Evolutionary conservation across 2,888 invertebrate species (phyloP), one percentile per base, ranked within the genome.

Genomic region (Melieria crassipennis): DNA sequence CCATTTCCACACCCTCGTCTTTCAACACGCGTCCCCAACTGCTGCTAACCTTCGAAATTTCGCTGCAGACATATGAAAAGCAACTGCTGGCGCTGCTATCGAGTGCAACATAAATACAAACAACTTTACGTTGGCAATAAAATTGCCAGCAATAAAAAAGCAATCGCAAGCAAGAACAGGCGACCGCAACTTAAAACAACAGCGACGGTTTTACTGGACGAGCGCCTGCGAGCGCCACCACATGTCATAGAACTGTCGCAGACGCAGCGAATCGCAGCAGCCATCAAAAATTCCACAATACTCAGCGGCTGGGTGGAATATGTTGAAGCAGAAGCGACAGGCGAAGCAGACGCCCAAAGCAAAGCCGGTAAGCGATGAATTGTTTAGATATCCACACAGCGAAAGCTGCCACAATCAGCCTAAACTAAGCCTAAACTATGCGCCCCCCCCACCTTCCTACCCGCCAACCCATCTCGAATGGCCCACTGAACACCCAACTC

Each of bases 261-360:
- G 45, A n/a, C 42, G 62, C 10, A 62, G 11, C 11, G 42, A 46
- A 42, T 30, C 45, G 58, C 66, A 57, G 1, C 10, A 68, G 68
- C 69, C 42, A 70, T 69, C 71, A 63, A 77, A 78, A 77, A 78
- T 77, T 77, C 75, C 77, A 75, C 77, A 75, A 73, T 78, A 76
- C 75, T 74, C 77, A 80, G 81, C 62, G 67, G 77, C 78, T 77
- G 76, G 78, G 80, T 79, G 85, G 84, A 85, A 83, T 82, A 85
- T 85, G 85, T 85, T 85, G 84, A 85, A 84, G 81, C 84, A 81
- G 79, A 85, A 85, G 82, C 85, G 84, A 75, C 84, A 84, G 79
- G 80, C 84, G 70, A 85, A 85, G 73, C 85, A 85, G 80, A 85
- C 85, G 80, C 85, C 85, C 77, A 85, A 84, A 84, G 85, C 85